A percentile compares a stretch with the other conserved stretches of the same genome.
phyloP scores from a whole-genome alignment of 2,797 vertebrate genomes.

The Halcyon smyrnensis region DNA sequence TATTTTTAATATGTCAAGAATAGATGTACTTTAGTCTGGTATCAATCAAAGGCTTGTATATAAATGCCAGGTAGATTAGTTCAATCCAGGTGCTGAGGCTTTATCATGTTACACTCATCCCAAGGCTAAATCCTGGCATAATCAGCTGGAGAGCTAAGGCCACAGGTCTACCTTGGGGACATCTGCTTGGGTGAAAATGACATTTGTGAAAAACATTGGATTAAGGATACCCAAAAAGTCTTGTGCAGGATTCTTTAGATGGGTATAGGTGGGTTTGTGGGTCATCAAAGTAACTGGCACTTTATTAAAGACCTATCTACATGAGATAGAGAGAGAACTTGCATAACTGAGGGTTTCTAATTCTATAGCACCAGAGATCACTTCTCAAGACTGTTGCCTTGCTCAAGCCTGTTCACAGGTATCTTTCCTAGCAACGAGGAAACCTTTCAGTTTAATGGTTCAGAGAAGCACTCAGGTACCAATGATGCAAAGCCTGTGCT shows the following conservation, averaged over 20 bases:
- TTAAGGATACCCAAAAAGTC: background rate
- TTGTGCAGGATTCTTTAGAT: background rate
- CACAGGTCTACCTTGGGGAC: background rate
- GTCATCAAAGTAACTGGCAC: background rate
- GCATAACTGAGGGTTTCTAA: background rate
- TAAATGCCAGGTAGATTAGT: background rate
- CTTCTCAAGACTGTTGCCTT: background rate
- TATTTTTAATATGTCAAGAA: background rate
- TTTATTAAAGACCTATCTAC: background rate
- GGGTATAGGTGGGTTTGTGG: background rate
- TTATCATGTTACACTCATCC: background rate
- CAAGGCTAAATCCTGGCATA: background rate
- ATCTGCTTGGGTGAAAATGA: background rate
- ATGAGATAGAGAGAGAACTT: background rate
- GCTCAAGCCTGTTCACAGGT: background rate
- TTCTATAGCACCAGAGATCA: background rate
- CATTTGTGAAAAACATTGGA: background rate
- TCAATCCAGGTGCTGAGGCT: background rate
- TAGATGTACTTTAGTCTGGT: background rate
- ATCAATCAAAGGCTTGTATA: background rate
- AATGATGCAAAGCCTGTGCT: background rate
- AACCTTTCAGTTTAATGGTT: background rate
- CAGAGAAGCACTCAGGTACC: background rate
- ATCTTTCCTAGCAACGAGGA: background rate
- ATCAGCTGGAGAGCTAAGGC: background rate